Conservation (phyloP, 2,888 invertebrate species). For the Brachypterus glaber region DNA sequence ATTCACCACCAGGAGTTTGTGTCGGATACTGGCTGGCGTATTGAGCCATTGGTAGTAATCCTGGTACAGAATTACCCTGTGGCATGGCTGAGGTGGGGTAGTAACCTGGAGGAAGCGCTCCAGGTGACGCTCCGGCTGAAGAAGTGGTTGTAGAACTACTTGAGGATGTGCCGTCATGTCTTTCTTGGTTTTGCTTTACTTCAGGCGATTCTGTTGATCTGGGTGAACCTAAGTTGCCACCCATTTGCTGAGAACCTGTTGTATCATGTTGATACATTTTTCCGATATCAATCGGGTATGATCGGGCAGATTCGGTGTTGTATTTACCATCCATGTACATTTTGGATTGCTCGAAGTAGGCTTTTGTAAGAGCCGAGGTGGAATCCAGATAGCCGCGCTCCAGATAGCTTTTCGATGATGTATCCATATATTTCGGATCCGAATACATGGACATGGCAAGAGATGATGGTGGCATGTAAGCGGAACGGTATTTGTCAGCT, state of each 20-base stretch:
- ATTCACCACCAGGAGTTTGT: constrained; percentile 55
- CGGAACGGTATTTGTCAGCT: constrained; percentile 64
- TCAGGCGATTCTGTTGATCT: constrained; percentile 48
- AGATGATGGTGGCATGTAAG: constrained; percentile 56
- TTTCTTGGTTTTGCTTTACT: constrained; percentile 33
- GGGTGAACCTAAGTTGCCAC: constrained; percentile 25
- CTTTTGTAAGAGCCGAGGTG: constrained; percentile 55
- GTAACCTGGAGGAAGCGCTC: constrained; percentile 46
- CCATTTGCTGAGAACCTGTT: constrained; percentile 19
- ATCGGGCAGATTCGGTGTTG: constrained; percentile 34
- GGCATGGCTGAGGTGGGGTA: constrained; percentile 45
- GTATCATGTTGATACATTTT: constrained; percentile 34
- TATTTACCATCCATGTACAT: constrained; percentile 60
- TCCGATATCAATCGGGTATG: constrained; percentile 54
- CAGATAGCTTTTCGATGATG: constrained; percentile 46
- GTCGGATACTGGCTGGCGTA: constrained; percentile 49
- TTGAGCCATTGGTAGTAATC: constrained; percentile 57
- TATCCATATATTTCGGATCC: constrained; percentile 56
- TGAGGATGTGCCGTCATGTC: constrained; percentile 45
- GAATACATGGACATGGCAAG: constrained; percentile 63
- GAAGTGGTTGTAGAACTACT: constrained; percentile 49
- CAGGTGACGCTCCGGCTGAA: constrained; percentile 57
- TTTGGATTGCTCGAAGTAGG: constrained; percentile 58
- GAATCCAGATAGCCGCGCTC: constrained; percentile 63
- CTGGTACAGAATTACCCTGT: constrained; percentile 41